Evolutionary conservation across 1,140 invertebrate genomes (phyloP), one percentile per base, ranked within the genome.

Genomic region (Halesus radiatus): DNA sequence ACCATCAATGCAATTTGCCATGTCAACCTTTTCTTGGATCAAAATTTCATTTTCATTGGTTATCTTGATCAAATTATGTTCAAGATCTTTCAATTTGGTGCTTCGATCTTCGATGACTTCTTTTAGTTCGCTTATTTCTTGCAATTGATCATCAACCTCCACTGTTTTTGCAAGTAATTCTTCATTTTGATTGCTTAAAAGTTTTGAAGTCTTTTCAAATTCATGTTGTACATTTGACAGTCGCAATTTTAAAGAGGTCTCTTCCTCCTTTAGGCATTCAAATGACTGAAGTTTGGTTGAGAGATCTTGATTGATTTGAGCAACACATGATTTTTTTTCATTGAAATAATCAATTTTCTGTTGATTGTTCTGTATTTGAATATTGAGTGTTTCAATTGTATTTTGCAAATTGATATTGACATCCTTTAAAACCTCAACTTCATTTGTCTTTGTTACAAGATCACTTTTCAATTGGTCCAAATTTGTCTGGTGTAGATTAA

Each of bases 1-100:
- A 52, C 37, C 23, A 45, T 76, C 75, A 22, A 76, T 76, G 8
- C 29, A 50, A 62, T 7, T 62, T 15, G 64, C 56, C 58, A 76
- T 22, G 5, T 76, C 75, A 50, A 22, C 37, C 20, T 76, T 76
- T 76, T 76, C 75, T 76, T 45, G 23, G 3, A 76, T 15, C 22
- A 76, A 76, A 52, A 26, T 50, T 3, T 26, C 58, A 50, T 62
- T 52, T 66, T 64, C 53, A 37, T 58, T 58, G 4, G n/a, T 58
- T 20, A 20, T 37, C 10, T 1, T n/a, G 15, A 23, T 23, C 3
- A 58, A n/a, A 32, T 56, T 58, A 16, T 18, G n/a, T 60, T 58
- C 53, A 13, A 29, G 6, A 13, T 58, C 23, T 75, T 75, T 56
- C 10, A 75, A 37, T 29, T 37, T 32, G 32, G 10, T 1, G 1